These are phyloP conservation scores for Scomber colias DNA, from an alignment of 2,113 vertebrate genomes.

Conservation along the genomic window DNA sequence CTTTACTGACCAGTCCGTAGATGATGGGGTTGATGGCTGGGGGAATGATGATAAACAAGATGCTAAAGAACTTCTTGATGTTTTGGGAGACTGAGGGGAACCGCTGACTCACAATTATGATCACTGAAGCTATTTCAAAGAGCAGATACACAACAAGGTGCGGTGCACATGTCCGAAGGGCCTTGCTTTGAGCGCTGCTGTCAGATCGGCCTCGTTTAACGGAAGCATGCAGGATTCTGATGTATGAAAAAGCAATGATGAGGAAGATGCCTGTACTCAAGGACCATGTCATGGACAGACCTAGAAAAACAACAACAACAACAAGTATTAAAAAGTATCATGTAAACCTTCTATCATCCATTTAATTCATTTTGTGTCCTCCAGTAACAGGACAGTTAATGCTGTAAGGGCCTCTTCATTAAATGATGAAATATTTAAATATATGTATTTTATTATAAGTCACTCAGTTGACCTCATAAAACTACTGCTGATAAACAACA, in stretches of 20 bases:
- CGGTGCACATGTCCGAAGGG: constrained; percentile 63
- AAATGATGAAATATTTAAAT: no score
- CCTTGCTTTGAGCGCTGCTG: constrained; percentile 47
- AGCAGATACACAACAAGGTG: constrained; percentile 68
- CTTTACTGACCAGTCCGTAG: constrained; percentile 71
- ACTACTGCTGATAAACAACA: no score
- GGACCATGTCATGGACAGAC: constrained; percentile 59
- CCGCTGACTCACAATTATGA: constrained; percentile 50
- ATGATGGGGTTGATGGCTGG: constrained; percentile 68
- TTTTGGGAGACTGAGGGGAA: constrained; percentile 47
- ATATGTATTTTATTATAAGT: no score
- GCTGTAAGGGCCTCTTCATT: no score
- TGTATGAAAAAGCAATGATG: constrained; percentile 34
- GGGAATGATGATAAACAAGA: constrained; percentile 62
- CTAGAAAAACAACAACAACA: constrained; percentile 31
- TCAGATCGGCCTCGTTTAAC: constrained; percentile 16
- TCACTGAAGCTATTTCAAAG: constrained; percentile 2
- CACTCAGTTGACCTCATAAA: no score
- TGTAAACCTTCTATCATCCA: no score
- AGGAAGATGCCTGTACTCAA: constrained; percentile 59
- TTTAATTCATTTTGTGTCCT: no score
- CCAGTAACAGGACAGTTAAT: no score
- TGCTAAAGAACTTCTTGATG: constrained; percentile 68
- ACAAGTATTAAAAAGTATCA: no score
- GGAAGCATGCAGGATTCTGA: constrained; percentile 59